phyloP scores from a whole-genome alignment of 2,113 vertebrate genomes.

The Oncorhynchus nerka region DNA sequence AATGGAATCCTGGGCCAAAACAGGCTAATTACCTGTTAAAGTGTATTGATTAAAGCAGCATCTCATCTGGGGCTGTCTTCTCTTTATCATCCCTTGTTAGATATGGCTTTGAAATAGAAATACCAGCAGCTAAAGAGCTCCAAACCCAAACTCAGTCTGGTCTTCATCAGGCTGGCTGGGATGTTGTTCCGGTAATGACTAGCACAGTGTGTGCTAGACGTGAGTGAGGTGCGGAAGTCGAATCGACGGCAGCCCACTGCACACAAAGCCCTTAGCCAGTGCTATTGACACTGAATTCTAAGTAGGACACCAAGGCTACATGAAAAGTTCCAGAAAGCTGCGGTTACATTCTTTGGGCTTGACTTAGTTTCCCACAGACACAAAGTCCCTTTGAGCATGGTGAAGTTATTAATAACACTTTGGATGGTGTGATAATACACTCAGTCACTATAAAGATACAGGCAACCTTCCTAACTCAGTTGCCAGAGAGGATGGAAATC shows the following conservation, averaged over 20 bases:
- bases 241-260: constrained; percentile 30
- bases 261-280: constrained; percentile 45
- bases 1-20: not conserved
- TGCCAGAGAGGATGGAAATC: too few relatives aligned
- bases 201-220: constrained; percentile 51
- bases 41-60: constrained; percentile 17
- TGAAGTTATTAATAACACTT: too few relatives aligned
- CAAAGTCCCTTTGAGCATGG: constrained; percentile 13
- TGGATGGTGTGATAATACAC: too few relatives aligned
- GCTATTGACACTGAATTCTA: constrained; percentile 56
- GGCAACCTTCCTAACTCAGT: too few relatives aligned
- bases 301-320: constrained; percentile 50
- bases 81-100: constrained; percentile 24
- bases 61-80: constrained; percentile 5
- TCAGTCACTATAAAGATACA: too few relatives aligned
- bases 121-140: not conserved
- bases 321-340: constrained; percentile 36
- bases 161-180: constrained; percentile 41
- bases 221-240: not conserved
- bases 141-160: constrained; percentile 34
- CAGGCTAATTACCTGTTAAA: constrained; percentile 5
- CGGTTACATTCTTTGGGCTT: constrained; percentile 6
- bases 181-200: constrained; percentile 54
- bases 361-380: constrained; percentile 28
- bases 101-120: constrained; percentile 44